Conservation (phyloP, 2,888 invertebrate genomes). For the Cheilosia grossa region DNA sequence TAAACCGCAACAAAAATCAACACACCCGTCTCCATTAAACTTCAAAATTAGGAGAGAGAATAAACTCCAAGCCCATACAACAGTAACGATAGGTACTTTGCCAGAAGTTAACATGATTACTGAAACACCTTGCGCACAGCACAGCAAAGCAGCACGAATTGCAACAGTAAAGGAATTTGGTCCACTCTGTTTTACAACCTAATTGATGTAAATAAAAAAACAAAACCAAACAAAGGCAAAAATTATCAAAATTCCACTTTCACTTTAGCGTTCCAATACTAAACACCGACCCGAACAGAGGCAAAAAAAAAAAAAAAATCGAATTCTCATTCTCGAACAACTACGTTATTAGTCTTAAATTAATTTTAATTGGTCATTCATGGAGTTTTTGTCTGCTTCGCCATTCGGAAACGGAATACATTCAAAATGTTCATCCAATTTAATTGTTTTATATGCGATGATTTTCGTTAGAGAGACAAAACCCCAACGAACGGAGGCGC, state of each 20-base stretch:
- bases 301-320: background rate
- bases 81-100: background rate
- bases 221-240: constrained; percentile 6
- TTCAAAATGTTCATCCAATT: constrained; percentile 58
- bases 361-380: constrained; percentile 70
- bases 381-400: constrained; percentile 17
- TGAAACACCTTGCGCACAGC: constrained; percentile 48
- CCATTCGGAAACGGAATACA: constrained; percentile 40
- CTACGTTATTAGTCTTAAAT: constrained; percentile 66
- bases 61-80: background rate
- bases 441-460: constrained; percentile 69
- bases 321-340: constrained; percentile 63
- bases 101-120: constrained; percentile 39
- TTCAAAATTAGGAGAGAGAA: background rate
- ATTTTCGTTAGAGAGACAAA: constrained; percentile 55
- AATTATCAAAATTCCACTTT: constrained; percentile 57
- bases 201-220: constrained; percentile 44
- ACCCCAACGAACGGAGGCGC: constrained; percentile 58
- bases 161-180: constrained; percentile 45
- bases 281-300: background rate
- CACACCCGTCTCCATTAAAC: too few relatives aligned
- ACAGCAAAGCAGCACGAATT: constrained; percentile 33
- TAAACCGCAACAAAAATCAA: too few relatives aligned
- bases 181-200: constrained; percentile 55
- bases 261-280: constrained; percentile 11